Evolutionary conservation across 2,888 invertebrate species (phyloP), one percentile per base, ranked within the genome.

Genomic region (Ophion costatus): DNA sequence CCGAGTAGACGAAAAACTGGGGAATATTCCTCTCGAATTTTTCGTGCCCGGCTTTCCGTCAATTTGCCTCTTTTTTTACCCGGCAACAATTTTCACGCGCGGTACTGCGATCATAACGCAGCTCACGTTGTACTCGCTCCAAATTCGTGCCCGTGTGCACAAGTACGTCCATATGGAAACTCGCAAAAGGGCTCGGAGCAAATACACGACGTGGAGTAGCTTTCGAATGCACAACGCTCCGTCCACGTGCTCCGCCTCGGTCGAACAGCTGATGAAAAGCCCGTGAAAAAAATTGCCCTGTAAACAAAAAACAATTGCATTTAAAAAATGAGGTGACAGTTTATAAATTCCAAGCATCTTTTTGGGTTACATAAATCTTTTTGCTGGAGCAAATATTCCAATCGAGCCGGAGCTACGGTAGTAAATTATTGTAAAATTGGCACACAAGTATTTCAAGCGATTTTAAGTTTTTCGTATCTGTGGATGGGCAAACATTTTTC

Each of bases 81-180:
- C 51, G 63, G 56, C 63, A 75, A 83, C 42, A 71, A 38, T 80
- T 80, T 77, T 66, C 51, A 61, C 61, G 51, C 76, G 63, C 42
- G 29, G 63, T 63, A 22, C 70, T 69, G 75, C 66, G 59, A 76
- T 24, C 76, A 83, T 79, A 80, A 80, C 76, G 38, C 71, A 51
- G 42, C 38, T 51, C 75, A 7, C 71, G 42, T 33, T 70, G 38
- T 67, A 73, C 67, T 67, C 63, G 33, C 6, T 33, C 33, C 24
- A 11, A 66, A 71, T 71, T 59, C 38, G 38, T 7, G 11, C 29
- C 29, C 20, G 11, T 22, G 24, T 20, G 14, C 24, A 14, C 24
- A 24, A 0, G 63, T 24, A 24, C 11, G 14, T 29, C 33, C 63
- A 14, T 56, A 29, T 20, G 69, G 17, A 69, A 24, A 4, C 17